Evolutionary conservation across 1,140 invertebrate genomes (phyloP), one percentile per base, ranked within the genome.

Genomic region (Neodiprion fabricii): DNA sequence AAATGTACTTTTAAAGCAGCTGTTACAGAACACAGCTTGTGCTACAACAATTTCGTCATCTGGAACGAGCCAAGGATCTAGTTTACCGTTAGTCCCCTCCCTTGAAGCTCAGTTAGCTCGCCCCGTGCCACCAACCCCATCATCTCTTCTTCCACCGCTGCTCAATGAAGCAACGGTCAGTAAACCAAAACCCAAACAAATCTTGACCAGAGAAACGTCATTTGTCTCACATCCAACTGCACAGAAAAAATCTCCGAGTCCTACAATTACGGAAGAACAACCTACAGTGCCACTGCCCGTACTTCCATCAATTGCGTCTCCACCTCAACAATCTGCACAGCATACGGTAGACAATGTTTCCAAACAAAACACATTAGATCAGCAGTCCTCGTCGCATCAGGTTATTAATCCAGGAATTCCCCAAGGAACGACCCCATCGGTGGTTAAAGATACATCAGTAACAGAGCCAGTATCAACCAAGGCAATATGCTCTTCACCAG

Each of bases 1-100:
- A 83, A 97, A 98, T 88, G 96, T 96, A 10, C 85, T 98, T 17
- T 85, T 98, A 21, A 98, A 98, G 82, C 95, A 98, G 84, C 87
- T 98, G 40, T 84, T 98, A 21, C 96, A 97, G 84, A 97, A 96
- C 79, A 95, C 94, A 10, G 94, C 91, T 8, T 93, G 92, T 83
- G 91, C 91, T 8, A 89, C 90, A 53, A 81, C 88, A 79, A 80
- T 86, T 77, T 88, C 79, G 80, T 89, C 86, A 81, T 89, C 85
- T 80, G 86, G 81, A 48, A 79, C 82, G 5, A 83, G 78, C n/a
- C 90, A 90, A 83, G 90, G 92, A 0, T 90, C 92, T 1, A 92
- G 90, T 79, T 85, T 94, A 72, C 92, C 93, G 0, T 82, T 91
- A n/a, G 93, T 94, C 28, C 91, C 92, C 28, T 95, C 93, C 1